These are phyloP conservation scores for Callospermophilus lateralis DNA, from an alignment of 2,113 vertebrate genomes.

Conservation along the genomic window DNA sequence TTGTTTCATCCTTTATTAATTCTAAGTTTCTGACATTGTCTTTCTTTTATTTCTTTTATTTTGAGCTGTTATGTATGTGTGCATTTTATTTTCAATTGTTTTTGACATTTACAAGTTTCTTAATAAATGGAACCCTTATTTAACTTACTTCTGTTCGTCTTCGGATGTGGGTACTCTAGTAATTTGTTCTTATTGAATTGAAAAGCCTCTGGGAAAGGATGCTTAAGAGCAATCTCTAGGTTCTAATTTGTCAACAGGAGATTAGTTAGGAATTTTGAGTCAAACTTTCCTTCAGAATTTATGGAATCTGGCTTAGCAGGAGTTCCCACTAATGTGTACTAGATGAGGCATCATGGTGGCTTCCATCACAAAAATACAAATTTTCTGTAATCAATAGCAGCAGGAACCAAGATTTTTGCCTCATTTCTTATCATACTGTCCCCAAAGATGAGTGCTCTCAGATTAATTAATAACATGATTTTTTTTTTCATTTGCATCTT, in stretches of 20 bases:
- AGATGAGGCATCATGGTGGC: not conserved
- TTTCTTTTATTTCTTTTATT: not conserved
- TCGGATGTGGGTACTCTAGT: not conserved
- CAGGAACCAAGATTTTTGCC: not conserved
- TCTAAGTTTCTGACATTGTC: not conserved
- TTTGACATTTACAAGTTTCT: not conserved
- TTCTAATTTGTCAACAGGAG: conserved; percentile 28
- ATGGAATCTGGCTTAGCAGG: not conserved
- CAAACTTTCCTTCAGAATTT: conserved; percentile 22
- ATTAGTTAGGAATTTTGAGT: conserved; percentile 40
- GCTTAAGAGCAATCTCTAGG: not conserved
- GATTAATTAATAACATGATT: conserved; percentile 6
- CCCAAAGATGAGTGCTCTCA: not conserved
- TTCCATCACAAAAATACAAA: not conserved
- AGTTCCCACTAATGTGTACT: not conserved
- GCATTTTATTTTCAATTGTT: not conserved
- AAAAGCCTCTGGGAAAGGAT: not conserved
- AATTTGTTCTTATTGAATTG: not conserved
- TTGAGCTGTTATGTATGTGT: not conserved
- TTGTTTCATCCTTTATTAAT: not conserved
- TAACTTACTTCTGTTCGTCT: not conserved
- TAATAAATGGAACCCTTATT: not conserved
- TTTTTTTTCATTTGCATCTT: not conserved
- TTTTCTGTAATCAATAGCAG: conserved; percentile 27
- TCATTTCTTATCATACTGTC: conserved; percentile 12